Evolutionary conservation across 2,113 vertebrate genomes (phyloP), one percentile per base, ranked within the genome.

Genomic region (Sphyrna mokarran): DNA sequence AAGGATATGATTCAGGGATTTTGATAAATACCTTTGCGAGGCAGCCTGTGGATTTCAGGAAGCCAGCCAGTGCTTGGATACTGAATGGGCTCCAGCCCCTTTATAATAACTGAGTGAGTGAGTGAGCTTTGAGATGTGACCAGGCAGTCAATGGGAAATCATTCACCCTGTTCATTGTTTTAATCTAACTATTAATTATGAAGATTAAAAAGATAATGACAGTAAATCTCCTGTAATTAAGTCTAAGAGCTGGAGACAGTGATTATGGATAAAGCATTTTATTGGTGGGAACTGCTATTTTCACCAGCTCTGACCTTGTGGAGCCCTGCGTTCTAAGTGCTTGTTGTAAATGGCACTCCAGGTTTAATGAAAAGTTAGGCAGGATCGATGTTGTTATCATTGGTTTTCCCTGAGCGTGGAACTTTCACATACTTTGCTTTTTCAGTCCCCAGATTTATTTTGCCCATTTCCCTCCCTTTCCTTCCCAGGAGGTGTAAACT

Each of bases 141-240:
- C 14, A 93, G 89, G 61, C 89, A 93, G 89, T 68, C 89, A 68
- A 22, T 37, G 63, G 89, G 33, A 20, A 93, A 66, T 93, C n/a
- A 66, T 66, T 93, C 89, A 93, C n/a, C 89, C 89, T 91, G 89
- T 33, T 66, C 66, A 93, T 68, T 93, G 89, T 68, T 66, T 93
- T 68, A 93, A 91, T 93, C 33, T 93, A 66, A 37, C 61, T 93
- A 68, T 93, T 93, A 66, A 93, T 93, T 93, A 93, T 68, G 63
- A 93, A 66, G 89, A 93, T 93, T 93, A 93, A 66, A 93, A 37
- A 93, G 89, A 93, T 93, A 68, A 93, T 93, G 89, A 93, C 89
- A 68, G 89, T 93, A 93, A 93, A 93, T 93, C 61, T 93, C 89
- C 89, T 37, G 63, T 68, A 93, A 66, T 93, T 93, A 93, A 93